Base-by-base conservation (phyloP, 2,888 invertebrate species). In the Drosophila ezoana region DNA sequence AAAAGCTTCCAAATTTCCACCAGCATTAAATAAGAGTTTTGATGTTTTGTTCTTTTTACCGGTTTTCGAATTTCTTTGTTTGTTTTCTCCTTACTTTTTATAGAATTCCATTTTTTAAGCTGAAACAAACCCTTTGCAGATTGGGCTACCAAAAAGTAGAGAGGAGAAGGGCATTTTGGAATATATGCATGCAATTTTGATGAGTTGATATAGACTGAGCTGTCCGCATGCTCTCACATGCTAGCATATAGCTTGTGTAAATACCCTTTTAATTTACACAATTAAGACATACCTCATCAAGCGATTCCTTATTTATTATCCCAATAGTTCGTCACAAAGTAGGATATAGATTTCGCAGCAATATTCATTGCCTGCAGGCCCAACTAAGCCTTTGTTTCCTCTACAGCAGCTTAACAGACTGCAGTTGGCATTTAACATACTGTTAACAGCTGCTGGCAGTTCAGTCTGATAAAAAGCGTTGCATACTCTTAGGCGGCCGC, bases 21-120 rank as follows among this genome's bases (percentile, higher is more conserved):
- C 28, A 45, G 62, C 51, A 59, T 63, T 53, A 33, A 66, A 70
- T 58, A 61, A 64, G 35, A 61, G 20, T 41, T 47, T 60, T 61
- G 47, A 44, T 69, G 59, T 58, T 56, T 60, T 60, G 69, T 74
- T 63, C 18, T 58, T 73, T 73, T 78, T 68, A 44, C 37, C 65
- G 35, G 10, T 63, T 49, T 43, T 49, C 28, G 13, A 49, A 64
- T 20, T 28, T 13, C 9, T 9, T 11, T 3, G 23, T 18, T 23
- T 52, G 16, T 14, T 44, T 54, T 54, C 14, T 44, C 35, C 16
- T 28, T 28, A 28, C 8, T 28, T 8, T 28, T 23, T n/a, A n/a
- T n/a, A n/a, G n/a, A n/a, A n/a, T n/a, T n/a, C n/a, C n/a, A n/a
- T n/a, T n/a, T n/a, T n/a, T n/a, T n/a, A n/a, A n/a, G n/a, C n/a